Evolutionary conservation across 2,113 vertebrate species (phyloP).

Genomic region (Uropsilus gracilis): DNA sequence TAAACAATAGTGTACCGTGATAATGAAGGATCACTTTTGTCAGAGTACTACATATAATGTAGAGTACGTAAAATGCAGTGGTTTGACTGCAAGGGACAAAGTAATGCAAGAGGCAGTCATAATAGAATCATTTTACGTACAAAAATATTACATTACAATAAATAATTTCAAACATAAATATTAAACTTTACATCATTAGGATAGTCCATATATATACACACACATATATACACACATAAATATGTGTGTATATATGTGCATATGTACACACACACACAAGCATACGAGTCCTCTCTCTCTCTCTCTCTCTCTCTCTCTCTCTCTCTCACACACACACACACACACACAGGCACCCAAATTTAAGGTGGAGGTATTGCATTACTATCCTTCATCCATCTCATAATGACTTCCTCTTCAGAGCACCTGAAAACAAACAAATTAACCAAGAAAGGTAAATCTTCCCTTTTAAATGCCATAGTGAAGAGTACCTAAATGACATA

Average conservation of each 20-base stretch:
- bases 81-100: conserved; percentile 84
- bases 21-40: conserved; percentile 86
- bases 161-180: conserved; percentile 93
- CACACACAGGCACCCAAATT: conserved; percentile 80
- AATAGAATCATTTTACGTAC: conserved; percentile 89
- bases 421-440: conserved; percentile 78
- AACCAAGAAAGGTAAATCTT: conserved; percentile 15
- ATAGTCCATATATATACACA: conserved; percentile 82
- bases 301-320: background rate
- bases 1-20: conserved; percentile 90
- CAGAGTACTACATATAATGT: conserved; percentile 89
- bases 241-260: conserved; percentile 10
- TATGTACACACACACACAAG: conserved; percentile 46
- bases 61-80: conserved; percentile 90
- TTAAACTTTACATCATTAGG: conserved; percentile 90
- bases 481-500: background rate
- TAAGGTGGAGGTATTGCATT: conserved; percentile 91
- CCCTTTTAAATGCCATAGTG: background rate
- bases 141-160: conserved; percentile 93
- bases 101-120: conserved; percentile 85
- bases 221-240: background rate
- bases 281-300: conserved; percentile 53
- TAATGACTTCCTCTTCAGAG: conserved; percentile 80
- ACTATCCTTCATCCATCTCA: conserved; percentile 87
- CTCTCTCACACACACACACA: conserved; percentile 34